These are phyloP conservation scores for Patella ulyssiponensis DNA, from an alignment of 2,888 invertebrate genomes.

Conservation along the genomic window DNA sequence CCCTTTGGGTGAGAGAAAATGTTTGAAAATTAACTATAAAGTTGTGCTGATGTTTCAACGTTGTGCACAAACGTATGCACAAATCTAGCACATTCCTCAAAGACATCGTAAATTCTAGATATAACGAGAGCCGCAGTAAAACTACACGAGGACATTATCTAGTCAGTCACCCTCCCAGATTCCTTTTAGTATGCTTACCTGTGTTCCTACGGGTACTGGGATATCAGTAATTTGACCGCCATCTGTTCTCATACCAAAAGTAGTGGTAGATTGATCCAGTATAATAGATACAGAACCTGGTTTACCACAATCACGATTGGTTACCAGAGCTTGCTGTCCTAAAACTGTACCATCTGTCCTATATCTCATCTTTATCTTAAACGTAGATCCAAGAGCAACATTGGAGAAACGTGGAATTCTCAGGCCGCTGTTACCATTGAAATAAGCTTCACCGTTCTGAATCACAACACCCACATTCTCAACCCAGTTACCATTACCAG, in stretches of 20 bases:
- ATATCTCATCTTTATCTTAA: slow-evolving; percentile 52
- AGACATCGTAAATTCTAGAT: too few relatives aligned
- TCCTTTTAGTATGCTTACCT: not conserved
- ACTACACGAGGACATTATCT: too few relatives aligned
- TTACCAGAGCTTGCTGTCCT: slow-evolving; percentile 42
- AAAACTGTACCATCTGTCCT: slow-evolving; percentile 10
- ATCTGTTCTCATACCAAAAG: slow-evolving; percentile 42
- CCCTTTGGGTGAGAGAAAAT: too few relatives aligned
- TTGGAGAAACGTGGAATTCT: slow-evolving; percentile 58
- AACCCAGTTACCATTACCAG: slow-evolving; percentile 39
- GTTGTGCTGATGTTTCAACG: too few relatives aligned
- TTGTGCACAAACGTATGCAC: too few relatives aligned
- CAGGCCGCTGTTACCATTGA: slow-evolving; percentile 52
- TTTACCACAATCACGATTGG: slow-evolving; percentile 56
- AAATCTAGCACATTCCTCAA: too few relatives aligned
- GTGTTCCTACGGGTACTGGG: not conserved
- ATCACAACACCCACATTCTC: slow-evolving; percentile 52
- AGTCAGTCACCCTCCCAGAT: too few relatives aligned
- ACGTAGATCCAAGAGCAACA: slow-evolving; percentile 46
- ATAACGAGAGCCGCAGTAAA: too few relatives aligned
- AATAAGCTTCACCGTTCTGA: slow-evolving; percentile 46
- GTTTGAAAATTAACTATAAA: too few relatives aligned
- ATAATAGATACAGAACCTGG: slow-evolving; percentile 50
- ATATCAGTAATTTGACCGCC: not conserved
- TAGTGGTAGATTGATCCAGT: slow-evolving; percentile 36